These are phyloP conservation scores for Malurus melanocephalus DNA, from an alignment of 2,113 vertebrate genomes.

Conservation along the genomic window DNA sequence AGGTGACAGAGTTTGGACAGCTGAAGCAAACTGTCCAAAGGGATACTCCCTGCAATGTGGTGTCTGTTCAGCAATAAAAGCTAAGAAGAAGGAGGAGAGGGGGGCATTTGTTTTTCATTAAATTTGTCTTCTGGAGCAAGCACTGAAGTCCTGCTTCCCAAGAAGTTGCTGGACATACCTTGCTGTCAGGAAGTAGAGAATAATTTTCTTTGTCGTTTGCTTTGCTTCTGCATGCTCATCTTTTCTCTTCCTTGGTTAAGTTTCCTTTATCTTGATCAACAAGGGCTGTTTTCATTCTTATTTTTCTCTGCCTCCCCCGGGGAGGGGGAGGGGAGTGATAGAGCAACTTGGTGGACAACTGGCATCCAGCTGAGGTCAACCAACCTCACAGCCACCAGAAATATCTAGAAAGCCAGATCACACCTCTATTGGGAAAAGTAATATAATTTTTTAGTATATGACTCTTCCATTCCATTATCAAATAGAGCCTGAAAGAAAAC, in stretches of 20 bases:
- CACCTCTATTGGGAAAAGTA: background rate
- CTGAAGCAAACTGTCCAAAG: background rate
- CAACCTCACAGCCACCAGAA: background rate
- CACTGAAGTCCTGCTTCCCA: background rate
- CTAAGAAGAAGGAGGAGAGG: background rate
- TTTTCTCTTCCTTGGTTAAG: background rate
- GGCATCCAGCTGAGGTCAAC: background rate
- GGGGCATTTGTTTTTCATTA: accelerated
- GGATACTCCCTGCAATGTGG: background rate
- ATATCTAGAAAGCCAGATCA: background rate
- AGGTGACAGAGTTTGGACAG: too few species aligned
- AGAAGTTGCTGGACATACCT: background rate
- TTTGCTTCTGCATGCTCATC: background rate
- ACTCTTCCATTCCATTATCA: background rate
- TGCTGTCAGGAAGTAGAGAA: background rate
- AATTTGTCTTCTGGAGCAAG: background rate
- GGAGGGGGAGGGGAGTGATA: background rate
- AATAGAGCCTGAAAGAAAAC: background rate
- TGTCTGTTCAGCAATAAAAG: background rate
- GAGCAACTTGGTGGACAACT: background rate
- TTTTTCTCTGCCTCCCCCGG: accelerated
- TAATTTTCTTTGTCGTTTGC: background rate
- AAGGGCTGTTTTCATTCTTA: background rate
- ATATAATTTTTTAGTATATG: background rate
- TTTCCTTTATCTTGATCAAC: background rate